These are phyloP conservation scores for Diarsia brunnea DNA, from an alignment of 2,888 invertebrate species.

Conservation along the genomic window DNA sequence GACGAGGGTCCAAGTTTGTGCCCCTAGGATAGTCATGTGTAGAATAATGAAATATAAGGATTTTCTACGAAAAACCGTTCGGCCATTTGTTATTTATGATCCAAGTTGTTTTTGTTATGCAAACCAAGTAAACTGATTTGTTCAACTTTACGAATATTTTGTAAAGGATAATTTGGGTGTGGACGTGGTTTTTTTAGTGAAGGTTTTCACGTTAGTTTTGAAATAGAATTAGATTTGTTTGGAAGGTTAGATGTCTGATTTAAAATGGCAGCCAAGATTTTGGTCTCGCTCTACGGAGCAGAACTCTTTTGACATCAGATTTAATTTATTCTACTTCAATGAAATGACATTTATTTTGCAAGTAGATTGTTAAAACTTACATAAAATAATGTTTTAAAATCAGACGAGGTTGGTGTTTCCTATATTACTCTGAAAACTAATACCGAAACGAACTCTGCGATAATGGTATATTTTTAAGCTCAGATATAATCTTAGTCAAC, in stretches of 20 bases:
- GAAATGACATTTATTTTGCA: no score
- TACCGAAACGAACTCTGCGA: not conserved
- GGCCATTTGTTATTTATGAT: constrained; percentile 52
- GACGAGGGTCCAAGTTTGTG: constrained; percentile 47
- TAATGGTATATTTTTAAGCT: not conserved
- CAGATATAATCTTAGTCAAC: not conserved
- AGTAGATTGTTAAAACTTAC: not conserved
- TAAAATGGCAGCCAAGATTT: not conserved
- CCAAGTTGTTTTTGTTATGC: constrained; percentile 40
- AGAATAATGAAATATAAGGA: constrained; percentile 52
- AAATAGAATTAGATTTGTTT: constrained; percentile 2
- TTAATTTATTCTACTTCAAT: no score
- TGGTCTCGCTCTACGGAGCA: fast-evolving
- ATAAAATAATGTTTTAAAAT: no score
- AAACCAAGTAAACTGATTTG: constrained; percentile 38
- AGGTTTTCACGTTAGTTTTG: not conserved
- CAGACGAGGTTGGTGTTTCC: no score
- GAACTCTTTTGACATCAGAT: not conserved
- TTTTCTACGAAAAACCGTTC: constrained; percentile 36
- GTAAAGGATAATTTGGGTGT: constrained; percentile 1
- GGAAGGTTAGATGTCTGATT: not conserved
- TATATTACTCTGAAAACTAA: no score
- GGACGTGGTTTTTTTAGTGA: not conserved
- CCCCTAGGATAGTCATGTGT: constrained; percentile 23
- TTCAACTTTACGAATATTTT: constrained; percentile 26